phyloP scores from a whole-genome alignment of 2,113 vertebrate species.

The Sphyrna mokarran region DNA sequence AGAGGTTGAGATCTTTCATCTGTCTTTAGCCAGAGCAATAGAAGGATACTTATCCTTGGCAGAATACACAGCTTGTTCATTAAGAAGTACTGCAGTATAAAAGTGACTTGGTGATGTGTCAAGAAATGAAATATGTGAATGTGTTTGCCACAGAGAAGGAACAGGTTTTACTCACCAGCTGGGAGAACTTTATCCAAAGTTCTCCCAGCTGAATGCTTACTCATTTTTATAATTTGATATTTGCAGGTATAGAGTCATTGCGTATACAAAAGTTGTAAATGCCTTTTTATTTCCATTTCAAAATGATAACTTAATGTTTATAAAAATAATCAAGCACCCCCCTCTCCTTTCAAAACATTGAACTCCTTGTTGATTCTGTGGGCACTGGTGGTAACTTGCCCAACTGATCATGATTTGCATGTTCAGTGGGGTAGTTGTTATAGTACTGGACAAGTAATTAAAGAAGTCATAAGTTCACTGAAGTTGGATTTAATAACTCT shows the following conservation, averaged over 20 bases:
- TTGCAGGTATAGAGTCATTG: not conserved
- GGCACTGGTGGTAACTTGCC: not conserved
- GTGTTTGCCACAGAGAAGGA: not conserved
- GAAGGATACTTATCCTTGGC: constrained; percentile 36
- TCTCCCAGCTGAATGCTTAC: not conserved
- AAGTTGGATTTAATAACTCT: not conserved
- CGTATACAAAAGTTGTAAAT: not conserved
- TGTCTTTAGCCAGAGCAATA: constrained; percentile 38
- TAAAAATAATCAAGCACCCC: not conserved
- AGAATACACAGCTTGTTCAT: not conserved
- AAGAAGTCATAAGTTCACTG: not conserved
- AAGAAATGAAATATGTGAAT: not conserved
- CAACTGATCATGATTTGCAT: not conserved
- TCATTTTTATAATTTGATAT: not conserved
- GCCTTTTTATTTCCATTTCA: not conserved
- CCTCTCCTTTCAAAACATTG: not conserved
- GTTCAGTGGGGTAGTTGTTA: not conserved
- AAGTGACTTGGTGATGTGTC: not conserved
- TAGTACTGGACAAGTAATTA: not conserved
- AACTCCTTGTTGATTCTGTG: not conserved
- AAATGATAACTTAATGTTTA: not conserved
- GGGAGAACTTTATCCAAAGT: not conserved
- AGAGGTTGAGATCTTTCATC: constrained; percentile 44
- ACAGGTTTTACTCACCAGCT: not conserved
- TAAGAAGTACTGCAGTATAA: not conserved